Evolutionary conservation across 2,888 invertebrate species (phyloP), one percentile per base, ranked within the genome.

Genomic region (Cheilosia scutellata): DNA sequence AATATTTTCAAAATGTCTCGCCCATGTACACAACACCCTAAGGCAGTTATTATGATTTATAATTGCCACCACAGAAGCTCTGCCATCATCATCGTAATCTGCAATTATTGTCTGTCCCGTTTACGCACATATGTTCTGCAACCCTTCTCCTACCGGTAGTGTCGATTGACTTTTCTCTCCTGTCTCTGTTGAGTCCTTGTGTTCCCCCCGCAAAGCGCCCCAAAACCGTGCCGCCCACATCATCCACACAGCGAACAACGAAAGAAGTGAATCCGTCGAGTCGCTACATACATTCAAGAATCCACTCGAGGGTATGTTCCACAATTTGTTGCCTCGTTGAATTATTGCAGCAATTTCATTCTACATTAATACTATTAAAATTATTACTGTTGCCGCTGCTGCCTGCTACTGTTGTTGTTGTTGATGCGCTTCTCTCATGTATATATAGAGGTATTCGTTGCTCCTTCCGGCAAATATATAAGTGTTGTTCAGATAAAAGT

Each of bases 331-430:
- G 58, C 76, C 66, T 60, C 42, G 40, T 76, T 66, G 76, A 76
- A 44, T 76, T 76, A 76, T 76, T 76, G 51, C 66, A 20, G 66
- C 76, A 76, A 76, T 76, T 76, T 66, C 66, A 76, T 66, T 76
- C 53, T 40, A 42, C 76, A 76, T 76, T 76, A 66, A 76, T 76
- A 68, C 76, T 51, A 51, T 76, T 66, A 49, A 76, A 76, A 60
- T 76, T 76, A 76, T 76, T 66, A 66, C 65, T 58, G 74, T 47
- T 74, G 55, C 47, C 25, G 40, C 31, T 71, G 49, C 40, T 31
- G n/a, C 51, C 51, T 72, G 74, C 16, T 63, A 44, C 11, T 63
- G 40, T 9, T 55, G 42, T 37, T n/a, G 33, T 1, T 49, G 20
- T 11, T 40, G 51, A 20, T 55, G 31, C 55, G 27, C 53, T 2